Percentiles rank a stretch among this genome's conserved stretches.
phyloP scores from a whole-genome alignment of 2,888 invertebrate species.

The Apomyelois bistriatella region DNA sequence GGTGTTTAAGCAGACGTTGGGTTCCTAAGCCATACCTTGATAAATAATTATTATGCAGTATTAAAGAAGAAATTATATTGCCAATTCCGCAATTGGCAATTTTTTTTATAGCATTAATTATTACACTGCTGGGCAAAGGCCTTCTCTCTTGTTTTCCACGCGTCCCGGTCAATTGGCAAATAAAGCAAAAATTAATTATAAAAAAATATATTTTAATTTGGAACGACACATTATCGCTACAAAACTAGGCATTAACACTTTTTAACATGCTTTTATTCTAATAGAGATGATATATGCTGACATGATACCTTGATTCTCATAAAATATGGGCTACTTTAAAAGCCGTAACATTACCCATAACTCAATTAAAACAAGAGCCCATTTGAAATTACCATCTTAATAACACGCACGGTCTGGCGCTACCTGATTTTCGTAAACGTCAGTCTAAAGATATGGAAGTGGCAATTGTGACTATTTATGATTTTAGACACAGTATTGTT shows the following conservation, averaged over 20 bases:
- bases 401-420: slow-evolving; percentile 56
- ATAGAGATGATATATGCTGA: background rate
- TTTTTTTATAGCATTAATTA: too few relatives aligned
- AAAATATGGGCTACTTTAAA: slow-evolving; percentile 43
- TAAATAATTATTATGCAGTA: too few relatives aligned
- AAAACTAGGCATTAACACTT: background rate
- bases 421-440: slow-evolving; percentile 50
- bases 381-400: slow-evolving; percentile 64
- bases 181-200: background rate
- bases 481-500: too few relatives aligned
- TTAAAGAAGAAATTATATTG: too few relatives aligned
- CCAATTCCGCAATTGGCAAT: too few relatives aligned
- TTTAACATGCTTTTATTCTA: slow-evolving; percentile 1
- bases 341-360: slow-evolving; percentile 59
- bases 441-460: slow-evolving; percentile 34
- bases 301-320: slow-evolving; percentile 17
- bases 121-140: too few relatives aligned
- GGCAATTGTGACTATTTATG: slow-evolving; percentile 6
- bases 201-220: background rate
- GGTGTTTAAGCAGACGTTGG: too few relatives aligned
- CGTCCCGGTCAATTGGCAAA: too few relatives aligned
- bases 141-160: too few relatives aligned
- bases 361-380: slow-evolving; percentile 71
- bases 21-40: too few relatives aligned
- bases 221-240: background rate